phyloP scores from a whole-genome alignment of 2,888 invertebrate species.

The Dastarcus helophoroides region DNA sequence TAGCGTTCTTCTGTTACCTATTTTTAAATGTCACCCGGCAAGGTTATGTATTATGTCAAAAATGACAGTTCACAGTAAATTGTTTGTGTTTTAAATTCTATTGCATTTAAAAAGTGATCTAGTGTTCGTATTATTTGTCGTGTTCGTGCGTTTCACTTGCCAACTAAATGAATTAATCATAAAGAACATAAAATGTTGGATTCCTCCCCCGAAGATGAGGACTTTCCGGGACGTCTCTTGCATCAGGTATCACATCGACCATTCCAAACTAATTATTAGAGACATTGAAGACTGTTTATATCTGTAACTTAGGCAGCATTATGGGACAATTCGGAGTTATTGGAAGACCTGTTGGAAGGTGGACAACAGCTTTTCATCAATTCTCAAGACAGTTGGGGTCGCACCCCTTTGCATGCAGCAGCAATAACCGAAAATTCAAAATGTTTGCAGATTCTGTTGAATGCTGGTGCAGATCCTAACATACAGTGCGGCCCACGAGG shows the following conservation, averaged over 20 bases:
- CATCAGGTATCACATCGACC: slow-evolving; percentile 49
- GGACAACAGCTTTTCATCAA: slow-evolving; percentile 51
- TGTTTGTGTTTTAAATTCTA: too few relatives aligned
- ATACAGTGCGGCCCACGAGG: slow-evolving; percentile 55
- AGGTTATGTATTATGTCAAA: too few relatives aligned
- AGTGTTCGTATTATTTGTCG: too few relatives aligned
- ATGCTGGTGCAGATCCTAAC: slow-evolving; percentile 60
- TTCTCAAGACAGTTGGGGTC: slow-evolving; percentile 60
- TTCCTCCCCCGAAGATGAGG: slow-evolving; percentile 68
- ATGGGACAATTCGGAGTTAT: slow-evolving; percentile 78
- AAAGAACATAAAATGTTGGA: slow-evolving; percentile 50
- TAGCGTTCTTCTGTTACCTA: too few relatives aligned
- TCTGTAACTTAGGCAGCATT: slow-evolving; percentile 54
- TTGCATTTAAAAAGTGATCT: too few relatives aligned
- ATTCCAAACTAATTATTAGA: too few relatives aligned
- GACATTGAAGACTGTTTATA: too few relatives aligned
- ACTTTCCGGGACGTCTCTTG: slow-evolving; percentile 64
- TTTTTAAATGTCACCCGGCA: too few relatives aligned
- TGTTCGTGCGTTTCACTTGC: too few relatives aligned
- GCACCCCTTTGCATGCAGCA: slow-evolving; percentile 73
- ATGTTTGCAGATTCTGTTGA: slow-evolving; percentile 61
- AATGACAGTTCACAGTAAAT: too few relatives aligned
- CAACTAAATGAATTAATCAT: too few relatives aligned
- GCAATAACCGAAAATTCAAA: slow-evolving; percentile 65
- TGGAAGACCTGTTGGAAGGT: slow-evolving; percentile 68